A percentile compares a stretch with the other conserved stretches of the same genome.
phyloP scores from a whole-genome alignment of 2,113 vertebrate genomes.

The Anhinga anhinga region DNA sequence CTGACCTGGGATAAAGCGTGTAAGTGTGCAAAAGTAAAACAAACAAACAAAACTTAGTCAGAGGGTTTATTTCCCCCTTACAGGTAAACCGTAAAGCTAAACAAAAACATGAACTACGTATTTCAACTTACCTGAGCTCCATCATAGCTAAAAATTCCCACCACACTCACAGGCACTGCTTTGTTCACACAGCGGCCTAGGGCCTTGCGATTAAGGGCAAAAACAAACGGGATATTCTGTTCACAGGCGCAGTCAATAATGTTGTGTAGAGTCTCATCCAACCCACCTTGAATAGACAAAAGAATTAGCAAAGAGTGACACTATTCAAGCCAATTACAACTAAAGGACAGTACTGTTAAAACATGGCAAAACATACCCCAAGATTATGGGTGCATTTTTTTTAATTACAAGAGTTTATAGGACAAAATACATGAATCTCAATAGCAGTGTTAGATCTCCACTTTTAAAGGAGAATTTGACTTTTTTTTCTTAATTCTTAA shows the following conservation, averaged over 20 bases:
- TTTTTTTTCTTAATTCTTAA: not conserved
- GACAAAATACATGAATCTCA: not conserved
- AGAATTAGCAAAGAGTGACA: not conserved
- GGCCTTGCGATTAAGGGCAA: constrained; percentile 92
- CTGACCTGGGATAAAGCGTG: not conserved
- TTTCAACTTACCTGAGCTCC: constrained; percentile 88
- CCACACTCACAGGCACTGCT: constrained; percentile 93
- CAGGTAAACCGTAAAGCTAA: not conserved
- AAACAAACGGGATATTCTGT: constrained; percentile 91
- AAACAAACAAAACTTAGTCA: not conserved
- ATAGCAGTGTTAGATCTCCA: rapidly evolving
- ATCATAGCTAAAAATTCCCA: constrained; percentile 98
- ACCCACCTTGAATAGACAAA: constrained; percentile 78
- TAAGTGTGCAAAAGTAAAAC: not conserved
- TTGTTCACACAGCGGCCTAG: constrained; percentile 95
- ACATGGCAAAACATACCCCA: not conserved
- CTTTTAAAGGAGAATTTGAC: not conserved
- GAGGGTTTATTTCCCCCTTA: not conserved
- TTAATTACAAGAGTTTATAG: not conserved
- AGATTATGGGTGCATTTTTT: not conserved
- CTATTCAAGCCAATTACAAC: not conserved
- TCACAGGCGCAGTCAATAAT: constrained; percentile 90
- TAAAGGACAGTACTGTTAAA: not conserved
- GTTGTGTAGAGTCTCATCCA: constrained; percentile 92
- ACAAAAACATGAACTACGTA: not conserved